Base-by-base conservation (phyloP, 2,888 invertebrate species). In the Rotaria macrura region DNA sequence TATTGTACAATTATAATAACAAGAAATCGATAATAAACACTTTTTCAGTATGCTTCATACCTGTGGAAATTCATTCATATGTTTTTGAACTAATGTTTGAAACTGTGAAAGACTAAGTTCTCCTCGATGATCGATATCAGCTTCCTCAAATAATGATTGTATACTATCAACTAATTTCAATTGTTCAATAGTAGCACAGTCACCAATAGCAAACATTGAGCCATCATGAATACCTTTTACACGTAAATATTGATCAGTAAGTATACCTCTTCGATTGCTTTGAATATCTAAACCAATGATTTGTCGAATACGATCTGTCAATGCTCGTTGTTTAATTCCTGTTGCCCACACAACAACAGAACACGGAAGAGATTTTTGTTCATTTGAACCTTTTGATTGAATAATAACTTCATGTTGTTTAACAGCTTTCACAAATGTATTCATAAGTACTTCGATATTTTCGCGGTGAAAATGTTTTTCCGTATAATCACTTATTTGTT, bases 301-400 rank as follows among this genome's bases (percentile, higher is more conserved):
- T 43, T 79, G 43, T 43, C 79, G 79, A 43, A 79, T 43, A 5
- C 43, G 40, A 79, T 79, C 43, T n/a, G 79, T 79, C 43, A 79
- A 43, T 43, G 43, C n/a, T 43, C 79, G 40, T 43, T 40, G 91
- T 34, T 91, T 89, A 84, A 91, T 88, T 0, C 91, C 91, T 10
- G 91, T 90, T 87, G 91, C 91, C 91, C 91, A 91, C 9, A 91
- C 91, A 43, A 91, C 90, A 83, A 91, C 88, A 29, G 91, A 91
- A 88, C 91, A 91, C 0, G 90, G 89, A 34, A 91, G 54, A 17
- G 88, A 87, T 10, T 87, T 87, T 79, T 38, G 38, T 79, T 79
- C 43, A n/a, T 40, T 79, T 10, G 79, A 79, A 25, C 79, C 79
- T 79, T 79, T 79, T 12, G 0, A 9, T 25, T 79, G 79, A n/a